A percentile compares a stretch with the other conserved stretches of the same genome.
These are phyloP conservation scores for Dryobates pubescens DNA, from an alignment of 2,797 vertebrate genomes.

Conservation along the genomic window DNA sequence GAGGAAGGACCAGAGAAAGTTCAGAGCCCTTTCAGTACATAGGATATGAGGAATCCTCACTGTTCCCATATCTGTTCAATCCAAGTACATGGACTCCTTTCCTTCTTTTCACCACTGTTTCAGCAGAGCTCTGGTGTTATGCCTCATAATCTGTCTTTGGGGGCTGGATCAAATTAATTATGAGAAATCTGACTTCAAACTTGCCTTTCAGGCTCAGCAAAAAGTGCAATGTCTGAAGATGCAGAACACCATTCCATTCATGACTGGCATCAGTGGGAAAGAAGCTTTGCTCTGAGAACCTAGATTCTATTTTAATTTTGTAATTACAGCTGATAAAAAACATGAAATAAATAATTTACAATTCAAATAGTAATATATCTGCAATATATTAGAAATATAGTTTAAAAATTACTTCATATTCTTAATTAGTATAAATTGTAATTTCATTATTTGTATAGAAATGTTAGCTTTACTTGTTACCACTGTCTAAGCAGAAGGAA, in stretches of 20 bases:
- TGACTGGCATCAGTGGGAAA: neutral
- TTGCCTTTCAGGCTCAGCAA: neutral
- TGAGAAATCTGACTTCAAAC: neutral
- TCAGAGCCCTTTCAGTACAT: neutral
- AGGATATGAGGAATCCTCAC: neutral
- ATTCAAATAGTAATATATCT: slow-evolving; percentile 38
- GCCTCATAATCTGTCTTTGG: neutral
- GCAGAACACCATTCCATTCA: neutral
- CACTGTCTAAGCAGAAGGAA: slow-evolving; percentile 39
- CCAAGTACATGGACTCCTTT: neutral
- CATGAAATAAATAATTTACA: slow-evolving; percentile 37
- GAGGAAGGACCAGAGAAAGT: neutral
- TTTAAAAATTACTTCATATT: slow-evolving; percentile 37
- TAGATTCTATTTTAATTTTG: slow-evolving; percentile 9
- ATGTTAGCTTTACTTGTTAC: slow-evolving; percentile 23
- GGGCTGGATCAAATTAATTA: neutral
- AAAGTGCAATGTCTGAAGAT: neutral
- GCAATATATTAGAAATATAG: slow-evolving; percentile 47
- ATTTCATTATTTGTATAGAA: slow-evolving; percentile 34
- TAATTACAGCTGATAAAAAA: slow-evolving; percentile 40
- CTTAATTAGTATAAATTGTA: slow-evolving; percentile 36
- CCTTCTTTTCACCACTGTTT: neutral
- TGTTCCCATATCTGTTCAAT: neutral
- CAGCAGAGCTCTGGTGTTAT: neutral
- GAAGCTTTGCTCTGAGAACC: slow-evolving; percentile 10